Percentiles rank a stretch among this genome's conserved stretches.
These are phyloP conservation scores for Neodiprion lecontei DNA, from an alignment of 1,140 invertebrate genomes.

Conservation along the genomic window DNA sequence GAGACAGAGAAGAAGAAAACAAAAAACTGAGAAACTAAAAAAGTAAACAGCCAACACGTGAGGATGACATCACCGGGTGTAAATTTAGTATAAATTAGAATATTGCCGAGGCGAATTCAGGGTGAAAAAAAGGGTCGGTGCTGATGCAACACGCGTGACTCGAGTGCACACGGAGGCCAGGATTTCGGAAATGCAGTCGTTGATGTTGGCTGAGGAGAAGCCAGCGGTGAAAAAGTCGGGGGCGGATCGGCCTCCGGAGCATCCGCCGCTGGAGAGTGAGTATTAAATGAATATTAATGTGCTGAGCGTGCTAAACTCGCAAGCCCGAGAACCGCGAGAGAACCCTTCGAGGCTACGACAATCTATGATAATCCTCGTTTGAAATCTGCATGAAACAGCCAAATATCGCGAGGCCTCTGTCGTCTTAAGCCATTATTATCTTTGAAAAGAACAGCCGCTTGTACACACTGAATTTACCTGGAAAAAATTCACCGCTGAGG, in stretches of 20 bases:
- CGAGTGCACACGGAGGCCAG: not conserved
- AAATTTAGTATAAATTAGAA: not conserved
- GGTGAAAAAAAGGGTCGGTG: not conserved
- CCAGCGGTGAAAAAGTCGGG: not conserved
- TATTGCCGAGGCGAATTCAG: not conserved
- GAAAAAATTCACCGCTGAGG: too few relatives aligned
- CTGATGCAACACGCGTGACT: slow-evolving; percentile 1
- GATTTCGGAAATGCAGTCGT: slow-evolving; percentile 4
- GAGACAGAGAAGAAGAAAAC: not conserved
- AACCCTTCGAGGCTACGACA: slow-evolving; percentile 25
- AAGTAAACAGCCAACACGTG: not conserved
- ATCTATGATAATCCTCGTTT: not conserved
- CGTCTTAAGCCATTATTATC: not conserved
- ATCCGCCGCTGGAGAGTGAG: not conserved
- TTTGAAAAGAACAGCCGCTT: not conserved
- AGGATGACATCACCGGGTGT: not conserved
- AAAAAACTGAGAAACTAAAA: not conserved
- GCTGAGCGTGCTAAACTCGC: slow-evolving; percentile 53
- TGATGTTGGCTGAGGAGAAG: not conserved
- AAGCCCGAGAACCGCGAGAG: slow-evolving; percentile 38
- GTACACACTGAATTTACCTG: not conserved
- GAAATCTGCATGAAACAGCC: slow-evolving; percentile 5
- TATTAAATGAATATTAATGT: slow-evolving; percentile 40
- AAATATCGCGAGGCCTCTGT: not conserved
- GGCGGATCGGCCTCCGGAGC: not conserved